phyloP scores from a whole-genome alignment of 2,888 invertebrate species.

The Homarus gammarus region DNA sequence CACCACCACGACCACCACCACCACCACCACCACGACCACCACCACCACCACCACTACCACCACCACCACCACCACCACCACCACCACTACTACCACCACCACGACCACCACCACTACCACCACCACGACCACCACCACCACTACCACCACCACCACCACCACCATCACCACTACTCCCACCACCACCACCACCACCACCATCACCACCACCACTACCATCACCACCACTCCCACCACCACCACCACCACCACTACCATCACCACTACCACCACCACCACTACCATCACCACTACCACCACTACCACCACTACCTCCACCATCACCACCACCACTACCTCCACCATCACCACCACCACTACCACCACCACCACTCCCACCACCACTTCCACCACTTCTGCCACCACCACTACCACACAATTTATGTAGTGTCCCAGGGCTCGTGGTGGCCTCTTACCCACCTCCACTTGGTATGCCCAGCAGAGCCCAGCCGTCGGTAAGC shows the following conservation, averaged over 20 bases:
- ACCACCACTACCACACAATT: constrained; percentile 24
- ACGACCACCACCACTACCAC: too few relatives aligned
- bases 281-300: background rate
- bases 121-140: too few relatives aligned
- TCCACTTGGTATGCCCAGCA: constrained; percentile 21
- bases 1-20: too few relatives aligned
- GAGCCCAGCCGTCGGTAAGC: constrained; percentile 20
- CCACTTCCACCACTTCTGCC: too few relatives aligned
- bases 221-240: too few relatives aligned
- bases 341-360: constrained; percentile 21
- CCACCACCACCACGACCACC: too few relatives aligned
- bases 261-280: background rate
- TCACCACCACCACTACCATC: background rate
- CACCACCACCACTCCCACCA: background rate
- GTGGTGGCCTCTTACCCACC: constrained; percentile 28
- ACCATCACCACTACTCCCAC: background rate
- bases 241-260: background rate
- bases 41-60: too few relatives aligned
- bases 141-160: background rate
- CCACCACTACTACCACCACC: too few relatives aligned
- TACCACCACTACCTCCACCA: background rate
- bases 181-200: background rate
- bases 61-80: too few relatives aligned
- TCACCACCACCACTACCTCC: background rate
- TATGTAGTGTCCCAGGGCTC: background rate